phyloP scores from a whole-genome alignment of 1,140 invertebrate species.

The Caenorhabditis latens region DNA sequence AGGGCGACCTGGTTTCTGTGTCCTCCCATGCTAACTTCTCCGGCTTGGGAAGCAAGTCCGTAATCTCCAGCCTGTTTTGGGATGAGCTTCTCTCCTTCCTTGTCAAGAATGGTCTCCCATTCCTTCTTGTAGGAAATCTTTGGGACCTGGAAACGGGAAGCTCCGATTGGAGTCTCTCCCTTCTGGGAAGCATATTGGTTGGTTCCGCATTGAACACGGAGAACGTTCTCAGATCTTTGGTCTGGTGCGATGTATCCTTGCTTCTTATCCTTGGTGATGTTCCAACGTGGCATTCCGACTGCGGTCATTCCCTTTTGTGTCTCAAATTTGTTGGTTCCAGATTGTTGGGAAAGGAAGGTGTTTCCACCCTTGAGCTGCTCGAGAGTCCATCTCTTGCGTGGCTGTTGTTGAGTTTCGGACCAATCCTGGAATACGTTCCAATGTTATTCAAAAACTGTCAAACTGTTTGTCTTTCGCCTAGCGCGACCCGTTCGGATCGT shows the following conservation, averaged over 20 bases:
- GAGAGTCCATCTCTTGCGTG: constrained; percentile 86
- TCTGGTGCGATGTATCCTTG: constrained; percentile 76
- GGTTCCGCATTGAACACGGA: constrained; percentile 76
- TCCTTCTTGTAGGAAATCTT: constrained; percentile 77
- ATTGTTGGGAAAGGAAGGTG: constrained; percentile 89
- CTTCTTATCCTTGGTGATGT: constrained; percentile 77
- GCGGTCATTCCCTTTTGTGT: constrained; percentile 85
- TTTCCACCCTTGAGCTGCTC: constrained; percentile 88
- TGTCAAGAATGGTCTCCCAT: constrained; percentile 77
- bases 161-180: constrained; percentile 73
- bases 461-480: constrained; percentile 11
- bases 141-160: constrained; percentile 68
- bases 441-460: neutral
- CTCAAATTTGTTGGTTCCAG: constrained; percentile 91
- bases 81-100: constrained; percentile 77
- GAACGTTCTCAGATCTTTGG: constrained; percentile 73
- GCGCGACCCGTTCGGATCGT: neutral
- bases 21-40: constrained; percentile 75
- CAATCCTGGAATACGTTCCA: constrained; percentile 35
- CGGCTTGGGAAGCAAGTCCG: constrained; percentile 75
- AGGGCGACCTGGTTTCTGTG: constrained; percentile 78
- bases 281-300: constrained; percentile 75
- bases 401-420: constrained; percentile 19
- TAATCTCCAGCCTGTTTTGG: constrained; percentile 77
- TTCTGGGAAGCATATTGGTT: constrained; percentile 77